Evolutionary conservation across 2,888 invertebrate genomes (phyloP).

Genomic region (Campoletis raptor): DNA sequence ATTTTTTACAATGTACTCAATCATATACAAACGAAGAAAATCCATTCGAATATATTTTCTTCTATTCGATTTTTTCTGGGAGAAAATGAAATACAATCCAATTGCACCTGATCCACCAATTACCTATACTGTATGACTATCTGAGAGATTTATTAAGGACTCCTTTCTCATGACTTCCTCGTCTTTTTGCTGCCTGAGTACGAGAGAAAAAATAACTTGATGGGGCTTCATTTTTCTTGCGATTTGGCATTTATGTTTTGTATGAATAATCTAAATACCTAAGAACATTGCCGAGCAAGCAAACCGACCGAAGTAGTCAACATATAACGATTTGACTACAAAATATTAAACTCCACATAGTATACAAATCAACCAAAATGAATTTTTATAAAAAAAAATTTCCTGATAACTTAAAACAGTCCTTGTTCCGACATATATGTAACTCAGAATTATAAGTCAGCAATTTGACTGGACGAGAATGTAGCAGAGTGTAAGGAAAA

Average conservation of each 20-base stretch:
- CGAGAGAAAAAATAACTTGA: background rate
- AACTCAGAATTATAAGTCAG: conserved; percentile 42
- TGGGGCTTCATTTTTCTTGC: background rate
- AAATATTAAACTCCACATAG: background rate
- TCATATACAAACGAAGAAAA: background rate
- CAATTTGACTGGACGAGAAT: conserved; percentile 35
- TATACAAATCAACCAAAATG: background rate
- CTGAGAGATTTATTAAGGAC: no score
- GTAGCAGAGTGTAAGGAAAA: conserved; percentile 12
- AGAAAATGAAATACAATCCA: background rate
- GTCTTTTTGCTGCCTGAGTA: no score
- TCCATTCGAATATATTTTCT: background rate
- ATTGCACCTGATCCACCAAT: background rate
- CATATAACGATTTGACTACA: background rate
- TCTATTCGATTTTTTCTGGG: background rate
- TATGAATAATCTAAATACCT: background rate
- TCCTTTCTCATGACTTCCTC: no score
- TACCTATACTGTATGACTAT: no score
- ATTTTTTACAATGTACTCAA: background rate
- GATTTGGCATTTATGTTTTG: background rate
- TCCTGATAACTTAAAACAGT: background rate
- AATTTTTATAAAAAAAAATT: no score
- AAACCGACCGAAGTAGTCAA: background rate
- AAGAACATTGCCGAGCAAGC: background rate
- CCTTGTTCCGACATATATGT: conserved; percentile 39